phyloP scores from a whole-genome alignment of 2,113 vertebrate genomes.

The Pelecanoides urinatrix region DNA sequence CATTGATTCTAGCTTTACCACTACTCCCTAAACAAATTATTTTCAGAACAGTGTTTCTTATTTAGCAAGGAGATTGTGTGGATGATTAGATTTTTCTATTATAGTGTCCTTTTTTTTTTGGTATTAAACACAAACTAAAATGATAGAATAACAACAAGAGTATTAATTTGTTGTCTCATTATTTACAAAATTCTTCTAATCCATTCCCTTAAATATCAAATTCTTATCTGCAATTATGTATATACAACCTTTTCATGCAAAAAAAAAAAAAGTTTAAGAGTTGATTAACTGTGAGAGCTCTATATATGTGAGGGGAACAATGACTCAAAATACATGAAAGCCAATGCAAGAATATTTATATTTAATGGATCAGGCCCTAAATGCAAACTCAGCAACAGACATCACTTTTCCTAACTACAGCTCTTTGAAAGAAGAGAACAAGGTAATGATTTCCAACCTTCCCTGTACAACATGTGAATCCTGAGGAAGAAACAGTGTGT shows the following conservation, averaged over 20 bases:
- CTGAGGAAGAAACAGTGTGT: background rate
- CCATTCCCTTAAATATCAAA: background rate
- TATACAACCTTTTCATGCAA: fast-evolving
- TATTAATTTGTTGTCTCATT: background rate
- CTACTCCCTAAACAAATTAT: background rate
- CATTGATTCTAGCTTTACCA: background rate
- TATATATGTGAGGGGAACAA: fast-evolving
- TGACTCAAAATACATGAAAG: background rate
- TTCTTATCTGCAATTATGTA: background rate
- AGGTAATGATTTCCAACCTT: background rate
- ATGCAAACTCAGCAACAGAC: background rate
- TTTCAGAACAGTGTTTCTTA: background rate
- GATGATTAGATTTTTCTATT: background rate
- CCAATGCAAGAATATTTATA: background rate
- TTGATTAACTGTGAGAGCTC: background rate
- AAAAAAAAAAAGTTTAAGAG: background rate
- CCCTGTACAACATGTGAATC: fast-evolving
- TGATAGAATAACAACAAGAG: background rate
- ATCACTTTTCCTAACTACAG: background rate
- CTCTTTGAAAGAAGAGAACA: background rate
- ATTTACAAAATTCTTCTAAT: background rate
- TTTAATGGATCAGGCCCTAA: background rate
- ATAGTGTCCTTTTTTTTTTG: fast-evolving
- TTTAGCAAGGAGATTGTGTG: background rate
- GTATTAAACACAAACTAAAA: background rate